These are phyloP conservation scores for Scortum barcoo DNA, from an alignment of 2,113 vertebrate genomes.

Conservation along the genomic window DNA sequence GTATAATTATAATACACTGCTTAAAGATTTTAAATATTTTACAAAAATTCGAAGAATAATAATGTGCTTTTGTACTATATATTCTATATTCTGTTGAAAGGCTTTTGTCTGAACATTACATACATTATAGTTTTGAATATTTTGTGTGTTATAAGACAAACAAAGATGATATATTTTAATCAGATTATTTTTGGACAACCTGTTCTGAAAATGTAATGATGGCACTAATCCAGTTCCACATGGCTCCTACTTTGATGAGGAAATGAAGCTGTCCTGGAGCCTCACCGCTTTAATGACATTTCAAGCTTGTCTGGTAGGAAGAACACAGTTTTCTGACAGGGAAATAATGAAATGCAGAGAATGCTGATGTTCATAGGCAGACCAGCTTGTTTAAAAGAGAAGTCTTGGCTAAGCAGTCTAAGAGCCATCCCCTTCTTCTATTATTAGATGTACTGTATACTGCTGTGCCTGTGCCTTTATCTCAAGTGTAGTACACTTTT, in stretches of 20 bases:
- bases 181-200: neutral
- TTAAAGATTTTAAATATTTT: too few species aligned
- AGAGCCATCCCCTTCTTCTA: constrained; percentile 13
- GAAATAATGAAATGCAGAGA: constrained; percentile 49
- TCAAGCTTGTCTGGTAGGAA: constrained; percentile 32
- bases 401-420: constrained; percentile 8
- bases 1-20: too few species aligned
- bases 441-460: constrained; percentile 23
- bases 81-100: too few species aligned
- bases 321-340: constrained; percentile 36
- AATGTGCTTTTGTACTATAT: too few species aligned
- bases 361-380: constrained; percentile 26
- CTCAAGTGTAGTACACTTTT: neutral
- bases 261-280: constrained; percentile 55
- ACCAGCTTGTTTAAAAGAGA: constrained; percentile 14
- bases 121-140: neutral
- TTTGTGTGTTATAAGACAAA: neutral
- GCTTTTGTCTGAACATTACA: too few species aligned
- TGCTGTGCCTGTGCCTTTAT: constrained; percentile 7
- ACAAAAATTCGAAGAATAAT: too few species aligned
- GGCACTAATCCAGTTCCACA: constrained; percentile 28
- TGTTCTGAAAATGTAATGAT: neutral
- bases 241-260: constrained; percentile 39
- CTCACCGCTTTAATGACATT: constrained; percentile 39
- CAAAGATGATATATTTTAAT: neutral